A percentile compares a stretch with the other conserved stretches of the same genome.
phyloP scores from a whole-genome alignment of 2,888 invertebrate genomes.

The Agonopterix arenella region DNA sequence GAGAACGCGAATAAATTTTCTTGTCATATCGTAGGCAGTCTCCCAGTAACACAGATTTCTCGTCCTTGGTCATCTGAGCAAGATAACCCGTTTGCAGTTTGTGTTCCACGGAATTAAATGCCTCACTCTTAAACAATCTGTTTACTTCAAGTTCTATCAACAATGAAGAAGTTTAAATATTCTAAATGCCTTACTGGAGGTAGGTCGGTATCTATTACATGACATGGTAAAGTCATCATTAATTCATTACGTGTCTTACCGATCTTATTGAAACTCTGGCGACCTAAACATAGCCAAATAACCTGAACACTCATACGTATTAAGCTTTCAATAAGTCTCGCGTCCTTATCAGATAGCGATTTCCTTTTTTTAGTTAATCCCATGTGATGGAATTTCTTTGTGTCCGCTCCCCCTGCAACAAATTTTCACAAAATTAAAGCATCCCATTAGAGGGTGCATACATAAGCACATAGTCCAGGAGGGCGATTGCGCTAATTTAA shows the following conservation, averaged over 20 bases:
- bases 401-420: conserved; percentile 59
- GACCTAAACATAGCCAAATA: conserved; percentile 79
- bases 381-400: conserved; percentile 78
- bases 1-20: conserved; percentile 76
- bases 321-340: conserved; percentile 77
- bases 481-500: too few species aligned
- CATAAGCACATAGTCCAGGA: too few species aligned
- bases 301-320: conserved; percentile 77
- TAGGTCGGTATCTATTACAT: too few species aligned
- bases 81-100: conserved; percentile 48
- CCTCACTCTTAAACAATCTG: conserved; percentile 76
- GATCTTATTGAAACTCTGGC: conserved; percentile 76
- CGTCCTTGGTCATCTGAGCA: conserved; percentile 58
- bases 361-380: conserved; percentile 66
- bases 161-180: too few species aligned
- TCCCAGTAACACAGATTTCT: conserved; percentile 76
- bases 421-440: too few species aligned
- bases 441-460: too few species aligned
- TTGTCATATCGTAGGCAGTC: conserved; percentile 67
- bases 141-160: conserved; percentile 77
- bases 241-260: conserved; percentile 54
- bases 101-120: conserved; percentile 76
- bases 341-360: conserved; percentile 79
- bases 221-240: too few species aligned
- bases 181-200: too few species aligned